These are phyloP conservation scores for Neotoxoptera formosana DNA, from an alignment of 1,140 invertebrate genomes.

Conservation along the genomic window DNA sequence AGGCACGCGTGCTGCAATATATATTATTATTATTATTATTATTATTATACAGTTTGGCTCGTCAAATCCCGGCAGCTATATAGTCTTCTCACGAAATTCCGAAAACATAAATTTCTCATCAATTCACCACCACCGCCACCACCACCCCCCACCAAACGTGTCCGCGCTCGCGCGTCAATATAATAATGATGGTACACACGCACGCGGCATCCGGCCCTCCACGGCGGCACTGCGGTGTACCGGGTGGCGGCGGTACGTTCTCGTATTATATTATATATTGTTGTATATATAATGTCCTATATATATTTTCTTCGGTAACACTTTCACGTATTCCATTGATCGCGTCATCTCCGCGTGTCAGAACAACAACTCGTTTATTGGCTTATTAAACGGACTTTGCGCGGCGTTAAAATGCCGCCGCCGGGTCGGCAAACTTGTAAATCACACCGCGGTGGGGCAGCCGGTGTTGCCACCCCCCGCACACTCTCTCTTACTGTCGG, in stretches of 20 bases:
- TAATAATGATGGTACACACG: background rate
- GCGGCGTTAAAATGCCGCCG: constrained; percentile 52
- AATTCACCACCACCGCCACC: constrained; percentile 6
- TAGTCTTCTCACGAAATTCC: constrained; percentile 53
- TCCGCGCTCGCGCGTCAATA: background rate
- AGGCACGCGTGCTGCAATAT: too few species aligned
- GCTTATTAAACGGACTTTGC: constrained; percentile 57
- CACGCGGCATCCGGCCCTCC: background rate
- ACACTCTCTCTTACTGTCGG: too few species aligned
- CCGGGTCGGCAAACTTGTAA: constrained; percentile 55
- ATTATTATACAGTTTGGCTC: background rate
- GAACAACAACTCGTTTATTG: constrained; percentile 56
- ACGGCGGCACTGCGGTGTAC: background rate
- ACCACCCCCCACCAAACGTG: background rate
- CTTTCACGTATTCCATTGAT: constrained; percentile 57
- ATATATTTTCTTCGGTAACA: constrained; percentile 46
- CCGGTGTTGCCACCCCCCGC: background rate
- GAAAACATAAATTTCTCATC: constrained; percentile 55
- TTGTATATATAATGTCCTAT: background rate
- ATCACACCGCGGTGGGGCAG: constrained; percentile 30
- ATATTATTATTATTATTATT: too few species aligned
- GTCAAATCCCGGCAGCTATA: background rate
- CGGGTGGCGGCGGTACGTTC: background rate
- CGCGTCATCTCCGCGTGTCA: constrained; percentile 53
- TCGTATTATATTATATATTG: background rate